These are phyloP conservation scores for Cephus runcator DNA, from an alignment of 2,888 invertebrate genomes.

Conservation along the genomic window DNA sequence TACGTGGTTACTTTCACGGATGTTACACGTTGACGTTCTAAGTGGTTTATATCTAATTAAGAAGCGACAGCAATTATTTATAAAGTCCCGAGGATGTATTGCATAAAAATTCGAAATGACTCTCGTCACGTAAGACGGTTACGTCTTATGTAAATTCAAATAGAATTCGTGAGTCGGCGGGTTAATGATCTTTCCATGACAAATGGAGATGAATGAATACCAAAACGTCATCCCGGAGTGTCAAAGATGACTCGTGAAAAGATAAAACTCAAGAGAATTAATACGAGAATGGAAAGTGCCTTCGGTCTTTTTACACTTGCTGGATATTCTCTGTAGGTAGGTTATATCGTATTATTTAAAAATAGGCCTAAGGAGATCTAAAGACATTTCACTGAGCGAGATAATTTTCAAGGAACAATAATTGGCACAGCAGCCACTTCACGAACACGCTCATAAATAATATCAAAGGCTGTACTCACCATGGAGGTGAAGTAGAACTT, in stretches of 20 bases:
- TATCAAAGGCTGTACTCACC: constrained; percentile 69
- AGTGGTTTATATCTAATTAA: not conserved
- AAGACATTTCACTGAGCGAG: no score
- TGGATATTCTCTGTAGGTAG: no score
- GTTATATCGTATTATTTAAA: no score
- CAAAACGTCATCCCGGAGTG: not conserved
- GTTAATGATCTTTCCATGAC: not conserved
- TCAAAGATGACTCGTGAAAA: not conserved
- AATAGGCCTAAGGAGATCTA: no score
- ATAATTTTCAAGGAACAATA: no score
- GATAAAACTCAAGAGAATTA: no score
- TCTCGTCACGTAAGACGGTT: not conserved
- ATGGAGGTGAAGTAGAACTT: constrained; percentile 84
- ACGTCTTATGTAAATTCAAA: not conserved
- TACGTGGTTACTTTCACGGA: constrained; percentile 9
- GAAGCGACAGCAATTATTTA: not conserved
- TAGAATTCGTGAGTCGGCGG: not conserved
- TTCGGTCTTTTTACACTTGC: no score
- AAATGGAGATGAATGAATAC: not conserved
- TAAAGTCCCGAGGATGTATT: not conserved
- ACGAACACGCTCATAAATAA: no score
- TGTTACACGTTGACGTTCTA: not conserved
- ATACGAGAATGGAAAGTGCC: no score
- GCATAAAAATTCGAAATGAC: not conserved
- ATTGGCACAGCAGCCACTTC: no score